These are phyloP conservation scores for Anas platyrhynchos DNA, from an alignment of 2,113 vertebrate species.

Conservation along the genomic window DNA sequence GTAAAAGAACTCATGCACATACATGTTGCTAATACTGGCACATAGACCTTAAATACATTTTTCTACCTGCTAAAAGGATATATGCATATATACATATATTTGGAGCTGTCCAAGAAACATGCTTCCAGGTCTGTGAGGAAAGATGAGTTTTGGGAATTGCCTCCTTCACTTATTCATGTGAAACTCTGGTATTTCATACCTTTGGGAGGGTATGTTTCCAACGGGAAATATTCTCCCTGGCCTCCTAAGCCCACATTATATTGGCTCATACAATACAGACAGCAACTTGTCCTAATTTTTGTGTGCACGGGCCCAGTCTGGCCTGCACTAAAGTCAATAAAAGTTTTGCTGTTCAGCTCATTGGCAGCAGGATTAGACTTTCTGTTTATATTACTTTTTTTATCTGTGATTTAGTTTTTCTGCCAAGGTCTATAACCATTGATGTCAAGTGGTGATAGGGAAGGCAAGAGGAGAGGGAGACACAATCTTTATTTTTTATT, in stretches of 20 bases:
- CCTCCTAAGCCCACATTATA: neutral
- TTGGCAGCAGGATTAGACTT: slow-evolving; percentile 30
- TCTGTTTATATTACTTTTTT: slow-evolving; percentile 45
- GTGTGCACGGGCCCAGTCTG: neutral
- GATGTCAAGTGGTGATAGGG: neutral
- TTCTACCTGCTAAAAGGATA: neutral
- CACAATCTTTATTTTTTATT: rapidly evolving
- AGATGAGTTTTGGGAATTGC: neutral
- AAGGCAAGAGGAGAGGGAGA: neutral
- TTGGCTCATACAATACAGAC: neutral
- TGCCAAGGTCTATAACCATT: slow-evolving; percentile 9
- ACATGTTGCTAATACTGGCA: neutral
- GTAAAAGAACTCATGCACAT: neutral
- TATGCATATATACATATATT: neutral
- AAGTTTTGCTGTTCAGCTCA: slow-evolving; percentile 7
- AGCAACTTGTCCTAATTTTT: neutral
- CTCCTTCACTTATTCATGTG: neutral
- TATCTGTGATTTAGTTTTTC: slow-evolving; percentile 17
- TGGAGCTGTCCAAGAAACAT: neutral
- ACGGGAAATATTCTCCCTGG: neutral
- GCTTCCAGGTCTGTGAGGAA: neutral
- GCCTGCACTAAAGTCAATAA: neutral
- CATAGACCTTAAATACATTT: neutral
- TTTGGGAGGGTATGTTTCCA: neutral
- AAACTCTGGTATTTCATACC: neutral